Conservation (phyloP, 2,888 invertebrate genomes). For the Nomada ferruginata region DNA sequence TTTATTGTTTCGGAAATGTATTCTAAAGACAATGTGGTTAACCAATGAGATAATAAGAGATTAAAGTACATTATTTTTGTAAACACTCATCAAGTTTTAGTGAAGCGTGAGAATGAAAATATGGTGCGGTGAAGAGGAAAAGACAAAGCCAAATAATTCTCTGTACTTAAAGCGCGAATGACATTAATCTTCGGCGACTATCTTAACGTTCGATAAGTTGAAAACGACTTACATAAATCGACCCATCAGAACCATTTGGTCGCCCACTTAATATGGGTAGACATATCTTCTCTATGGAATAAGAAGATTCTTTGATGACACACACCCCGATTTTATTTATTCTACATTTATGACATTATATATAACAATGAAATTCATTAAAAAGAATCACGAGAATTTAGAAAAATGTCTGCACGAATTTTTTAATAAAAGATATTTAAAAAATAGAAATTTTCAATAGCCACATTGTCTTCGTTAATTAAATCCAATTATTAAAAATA, state of each 20-base stretch:
- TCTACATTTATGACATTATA: constrained; percentile 27
- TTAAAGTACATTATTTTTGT: constrained; percentile 50
- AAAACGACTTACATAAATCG: constrained; percentile 80
- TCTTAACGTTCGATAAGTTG: constrained; percentile 71
- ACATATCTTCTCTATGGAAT: constrained; percentile 82
- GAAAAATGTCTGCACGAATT: background rate
- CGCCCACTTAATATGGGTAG: constrained; percentile 80
- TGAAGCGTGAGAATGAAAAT: constrained; percentile 74
- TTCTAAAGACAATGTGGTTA: constrained; percentile 77
- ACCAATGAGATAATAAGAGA: constrained; percentile 61
- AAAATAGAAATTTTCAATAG: constrained; percentile 49
- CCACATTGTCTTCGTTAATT: constrained; percentile 72
- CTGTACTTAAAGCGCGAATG: constrained; percentile 60
- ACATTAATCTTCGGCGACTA: constrained; percentile 63
- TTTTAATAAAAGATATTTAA: constrained; percentile 1
- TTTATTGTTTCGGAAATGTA: constrained; percentile 29
- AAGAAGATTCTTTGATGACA: constrained; percentile 77
- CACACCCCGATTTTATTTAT: constrained; percentile 50
- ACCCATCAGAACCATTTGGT: constrained; percentile 79
- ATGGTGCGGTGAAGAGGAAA: constrained; percentile 63
- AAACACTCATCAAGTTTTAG: constrained; percentile 71
- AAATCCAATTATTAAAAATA: constrained; percentile 48
- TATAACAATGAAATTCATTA: constrained; percentile 37
- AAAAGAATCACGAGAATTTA: background rate
- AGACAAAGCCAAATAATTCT: constrained; percentile 66